These are phyloP conservation scores for Jacana jacana DNA, from an alignment of 2,113 vertebrate species.

Conservation along the genomic window DNA sequence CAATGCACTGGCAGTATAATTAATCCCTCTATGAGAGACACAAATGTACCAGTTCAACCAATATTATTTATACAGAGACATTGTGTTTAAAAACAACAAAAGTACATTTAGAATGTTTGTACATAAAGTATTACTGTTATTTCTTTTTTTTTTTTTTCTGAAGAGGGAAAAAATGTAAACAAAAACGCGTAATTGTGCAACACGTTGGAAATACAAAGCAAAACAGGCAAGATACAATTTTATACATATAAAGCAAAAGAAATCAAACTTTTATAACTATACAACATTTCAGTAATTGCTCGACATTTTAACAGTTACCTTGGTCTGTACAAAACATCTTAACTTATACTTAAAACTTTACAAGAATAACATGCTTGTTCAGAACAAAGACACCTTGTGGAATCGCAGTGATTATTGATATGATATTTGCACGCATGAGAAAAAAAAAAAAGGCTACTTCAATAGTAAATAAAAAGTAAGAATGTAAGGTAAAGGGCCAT, in stretches of 20 bases:
- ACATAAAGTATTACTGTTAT: conserved; percentile 89
- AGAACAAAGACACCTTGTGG: conserved; percentile 77
- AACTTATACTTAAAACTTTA: conserved; percentile 81
- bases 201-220: conserved; percentile 87
- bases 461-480: conserved; percentile 54
- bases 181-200: conserved; percentile 86
- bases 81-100: conserved; percentile 95
- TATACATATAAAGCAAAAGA: conserved; percentile 81
- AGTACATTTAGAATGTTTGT: conserved; percentile 91
- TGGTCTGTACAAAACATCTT: conserved; percentile 81
- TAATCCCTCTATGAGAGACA: conserved; percentile 82
- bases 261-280: conserved; percentile 78
- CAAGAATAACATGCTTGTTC: conserved; percentile 80
- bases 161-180: conserved; percentile 90
- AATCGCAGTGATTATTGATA: conserved; percentile 62
- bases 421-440: conserved; percentile 47
- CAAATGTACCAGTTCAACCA: conserved; percentile 81
- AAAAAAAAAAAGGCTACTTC: conserved; percentile 9
- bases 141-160: conserved; percentile 68
- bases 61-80: conserved; percentile 93
- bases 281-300: conserved; percentile 81
- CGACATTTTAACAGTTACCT: conserved; percentile 80
- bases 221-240: conserved; percentile 84
- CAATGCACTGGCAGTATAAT: conserved; percentile 81
- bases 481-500: conserved; percentile 44